Evolutionary conservation across 1,140 invertebrate species (phyloP).

Genomic region (Platorchestia sp.): DNA sequence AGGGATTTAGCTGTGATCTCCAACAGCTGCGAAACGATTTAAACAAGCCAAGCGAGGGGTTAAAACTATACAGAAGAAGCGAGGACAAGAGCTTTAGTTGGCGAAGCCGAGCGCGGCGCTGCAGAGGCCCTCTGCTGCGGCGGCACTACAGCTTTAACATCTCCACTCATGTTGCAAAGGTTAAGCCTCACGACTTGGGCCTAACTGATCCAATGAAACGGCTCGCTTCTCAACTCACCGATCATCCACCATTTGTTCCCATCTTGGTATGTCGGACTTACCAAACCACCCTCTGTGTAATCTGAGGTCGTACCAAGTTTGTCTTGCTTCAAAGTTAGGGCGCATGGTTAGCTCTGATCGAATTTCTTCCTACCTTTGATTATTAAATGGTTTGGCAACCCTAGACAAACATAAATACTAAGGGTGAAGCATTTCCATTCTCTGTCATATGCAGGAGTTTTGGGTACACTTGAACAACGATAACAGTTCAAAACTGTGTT

Average conservation of each 20-base stretch:
- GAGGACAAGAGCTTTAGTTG: not conserved
- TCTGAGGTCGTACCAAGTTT: not conserved
- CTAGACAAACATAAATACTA: not conserved
- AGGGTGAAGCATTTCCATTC: too few relatives aligned
- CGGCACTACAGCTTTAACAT: conserved; percentile 43
- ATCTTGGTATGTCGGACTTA: not conserved
- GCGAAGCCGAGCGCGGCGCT: not conserved
- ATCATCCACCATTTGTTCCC: not conserved
- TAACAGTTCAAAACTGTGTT: not conserved
- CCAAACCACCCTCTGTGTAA: not conserved
- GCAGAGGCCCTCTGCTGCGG: not conserved
- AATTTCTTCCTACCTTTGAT: not conserved
- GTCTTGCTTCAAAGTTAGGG: not conserved
- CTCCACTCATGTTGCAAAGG: conserved; percentile 13
- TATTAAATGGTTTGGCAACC: not conserved
- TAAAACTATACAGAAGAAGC: not conserved
- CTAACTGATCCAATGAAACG: not conserved
- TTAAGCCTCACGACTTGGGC: conserved; percentile 4
- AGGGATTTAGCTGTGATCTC: too few relatives aligned
- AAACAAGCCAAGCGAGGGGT: too few relatives aligned
- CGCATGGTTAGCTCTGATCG: not conserved
- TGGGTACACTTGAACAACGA: not conserved
- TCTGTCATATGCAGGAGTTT: not conserved
- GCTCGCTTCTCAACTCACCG: not conserved
- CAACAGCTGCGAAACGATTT: too few relatives aligned